Evolutionary conservation across 2,888 invertebrate species (phyloP), one percentile per base, ranked within the genome.

Genomic region (Nomada ferruginata): DNA sequence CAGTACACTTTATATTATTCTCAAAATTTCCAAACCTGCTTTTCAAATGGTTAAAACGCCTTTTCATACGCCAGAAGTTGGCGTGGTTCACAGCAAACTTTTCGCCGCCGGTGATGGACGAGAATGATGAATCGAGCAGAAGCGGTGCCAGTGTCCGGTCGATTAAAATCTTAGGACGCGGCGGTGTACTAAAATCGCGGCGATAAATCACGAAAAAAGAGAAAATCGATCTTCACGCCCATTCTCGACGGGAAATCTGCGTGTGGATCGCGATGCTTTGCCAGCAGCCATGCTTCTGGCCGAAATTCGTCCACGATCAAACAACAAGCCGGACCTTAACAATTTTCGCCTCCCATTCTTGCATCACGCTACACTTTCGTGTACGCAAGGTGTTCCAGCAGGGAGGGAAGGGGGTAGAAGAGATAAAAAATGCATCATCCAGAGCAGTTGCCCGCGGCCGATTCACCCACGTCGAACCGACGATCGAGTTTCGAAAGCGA

Each of bases 281-380:
- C 87, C 80, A 68, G 74, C 29, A 83, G 85, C 85, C 61, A 74
- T 81, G 86, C 89, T 89, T 26, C 74, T 59, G 88, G 88, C 84
- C 68, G 76, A 84, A 88, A 88, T 89, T 91, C 86, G 86, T 87
- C 82, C 85, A 87, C 87, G 89, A 91, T 91, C 89, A 89, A 90
- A 89, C 87, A 90, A 87, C 86, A 85, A 80, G 75, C 82, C 76
- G 72, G 77, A 66, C 75, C 82, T 90, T 89, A 89, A 91, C 87
- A 89, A 91, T 91, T 90, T 91, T 87, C 85, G 83, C 78, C 79
- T 79, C 63, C 26, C 52, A 66, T 79, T 87, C 71, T 78, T 63
- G 63, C 71, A 71, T 53, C 60, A 5, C 65, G 78, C 26, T 75
- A 29, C 76, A 52, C 60, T 82, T 87, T 86, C 65, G 76, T 73